Evolutionary conservation across 2,113 vertebrate species (phyloP).

Genomic region (Rhynchomys soricoides): DNA sequence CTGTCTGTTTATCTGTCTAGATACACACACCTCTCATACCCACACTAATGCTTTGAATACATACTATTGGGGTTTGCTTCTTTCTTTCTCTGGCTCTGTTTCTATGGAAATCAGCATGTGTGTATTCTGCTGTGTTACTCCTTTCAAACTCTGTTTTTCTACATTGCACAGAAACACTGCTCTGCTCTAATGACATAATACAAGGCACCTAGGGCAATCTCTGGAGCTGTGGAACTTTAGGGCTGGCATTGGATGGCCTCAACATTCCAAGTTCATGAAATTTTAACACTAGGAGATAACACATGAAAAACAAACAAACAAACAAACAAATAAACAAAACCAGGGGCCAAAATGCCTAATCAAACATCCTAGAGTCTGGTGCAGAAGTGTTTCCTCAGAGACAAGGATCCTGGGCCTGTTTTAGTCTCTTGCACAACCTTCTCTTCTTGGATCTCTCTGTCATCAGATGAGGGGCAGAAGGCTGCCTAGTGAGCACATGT

Average conservation of each 20-base stretch:
- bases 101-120: neutral
- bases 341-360: neutral
- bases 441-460: neutral
- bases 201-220: neutral
- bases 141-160: neutral
- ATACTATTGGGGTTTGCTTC: neutral
- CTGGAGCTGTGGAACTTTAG: neutral
- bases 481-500: neutral
- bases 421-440: neutral
- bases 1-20: neutral
- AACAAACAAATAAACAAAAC: too few species aligned
- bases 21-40: neutral
- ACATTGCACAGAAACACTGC: neutral
- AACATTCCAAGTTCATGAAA: neutral
- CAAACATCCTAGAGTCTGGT: neutral
- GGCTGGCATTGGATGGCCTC: neutral
- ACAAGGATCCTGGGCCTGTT: neutral
- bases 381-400: neutral
- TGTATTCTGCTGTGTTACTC: too few species aligned
- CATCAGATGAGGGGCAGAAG: neutral
- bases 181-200: neutral
- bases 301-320: neutral
- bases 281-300: neutral
- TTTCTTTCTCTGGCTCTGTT: neutral
- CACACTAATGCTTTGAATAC: neutral